Conservation (phyloP, 2,888 invertebrate species). For the Folsomia candida region DNA sequence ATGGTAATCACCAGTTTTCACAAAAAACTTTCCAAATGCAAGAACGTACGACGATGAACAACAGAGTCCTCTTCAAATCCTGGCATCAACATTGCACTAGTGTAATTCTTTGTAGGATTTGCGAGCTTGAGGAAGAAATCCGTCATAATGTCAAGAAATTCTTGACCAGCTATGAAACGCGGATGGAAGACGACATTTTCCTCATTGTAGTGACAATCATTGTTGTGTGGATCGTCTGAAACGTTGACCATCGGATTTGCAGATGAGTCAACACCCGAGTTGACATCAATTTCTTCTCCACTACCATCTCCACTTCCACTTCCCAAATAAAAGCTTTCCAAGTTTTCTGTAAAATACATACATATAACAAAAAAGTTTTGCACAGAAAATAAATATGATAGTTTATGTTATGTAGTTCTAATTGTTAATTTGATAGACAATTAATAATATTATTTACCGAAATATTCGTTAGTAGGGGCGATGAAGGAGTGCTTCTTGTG, state of each 20-base stretch:
- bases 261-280: not conserved
- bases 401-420: not conserved
- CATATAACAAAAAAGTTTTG: too few relatives aligned
- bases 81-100: conserved; percentile 27
- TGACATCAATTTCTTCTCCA: conserved; percentile 4
- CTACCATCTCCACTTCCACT: not conserved
- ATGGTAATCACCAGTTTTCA: too few relatives aligned
- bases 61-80: conserved; percentile 28
- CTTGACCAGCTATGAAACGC: not conserved
- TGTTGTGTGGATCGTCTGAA: too few relatives aligned
- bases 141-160: conserved; percentile 35
- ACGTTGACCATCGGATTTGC: too few relatives aligned
- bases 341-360: conserved; percentile 26
- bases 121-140: conserved; percentile 34
- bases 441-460: conserved; percentile 26
- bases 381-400: not conserved
- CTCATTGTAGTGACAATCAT: too few relatives aligned
- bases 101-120: conserved; percentile 25
- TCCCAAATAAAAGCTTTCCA: conserved; percentile 33
- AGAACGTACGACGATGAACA: not conserved
- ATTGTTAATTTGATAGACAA: not conserved
- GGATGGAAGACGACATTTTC: too few relatives aligned
- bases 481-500: conserved; percentile 36
- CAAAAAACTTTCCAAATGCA: not conserved
- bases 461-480: conserved; percentile 31